Conservation (phyloP, 2,888 invertebrate genomes). For the Lamellibrachia satsuma region DNA sequence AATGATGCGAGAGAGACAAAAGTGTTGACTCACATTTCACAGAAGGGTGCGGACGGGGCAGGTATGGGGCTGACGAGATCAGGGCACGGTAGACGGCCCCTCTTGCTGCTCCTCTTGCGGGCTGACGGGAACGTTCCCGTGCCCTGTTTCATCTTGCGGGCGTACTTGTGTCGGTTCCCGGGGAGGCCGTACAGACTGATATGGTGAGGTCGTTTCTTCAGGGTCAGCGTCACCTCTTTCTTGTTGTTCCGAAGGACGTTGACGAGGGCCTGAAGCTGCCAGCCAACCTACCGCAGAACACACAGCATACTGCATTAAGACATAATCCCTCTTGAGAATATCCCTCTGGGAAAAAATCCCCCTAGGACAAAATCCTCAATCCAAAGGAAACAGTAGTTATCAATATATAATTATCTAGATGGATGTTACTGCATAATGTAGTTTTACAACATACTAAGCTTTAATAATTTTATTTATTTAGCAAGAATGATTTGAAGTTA, state of each 20-base stretch:
- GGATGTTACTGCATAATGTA: no score
- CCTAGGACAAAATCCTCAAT: no score
- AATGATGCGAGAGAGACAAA: not conserved
- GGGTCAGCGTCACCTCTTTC: conserved; percentile 81
- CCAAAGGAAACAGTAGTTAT: no score
- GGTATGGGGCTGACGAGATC: not conserved
- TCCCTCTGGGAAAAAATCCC: no score
- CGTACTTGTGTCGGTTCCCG: conserved; percentile 52
- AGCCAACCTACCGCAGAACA: conserved; percentile 73
- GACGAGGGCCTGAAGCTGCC: conserved; percentile 81
- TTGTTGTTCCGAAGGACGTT: conserved; percentile 78
- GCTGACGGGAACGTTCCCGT: conserved; percentile 38
- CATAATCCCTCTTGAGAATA: not conserved
- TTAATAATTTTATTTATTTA: no score
- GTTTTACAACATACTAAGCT: no score
- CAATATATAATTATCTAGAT: no score
- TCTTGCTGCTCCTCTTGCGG: not conserved
- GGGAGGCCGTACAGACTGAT: conserved; percentile 76
- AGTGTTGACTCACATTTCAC: conserved; percentile 17
- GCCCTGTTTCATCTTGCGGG: conserved; percentile 31
- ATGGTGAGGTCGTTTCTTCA: conserved; percentile 85
- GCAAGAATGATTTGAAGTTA: no score
- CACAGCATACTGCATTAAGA: conserved; percentile 35
- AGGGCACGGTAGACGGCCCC: not conserved
- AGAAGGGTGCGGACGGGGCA: not conserved